Conservation (phyloP, 2,797 vertebrate genomes). For the Poliocrania exsul region DNA sequence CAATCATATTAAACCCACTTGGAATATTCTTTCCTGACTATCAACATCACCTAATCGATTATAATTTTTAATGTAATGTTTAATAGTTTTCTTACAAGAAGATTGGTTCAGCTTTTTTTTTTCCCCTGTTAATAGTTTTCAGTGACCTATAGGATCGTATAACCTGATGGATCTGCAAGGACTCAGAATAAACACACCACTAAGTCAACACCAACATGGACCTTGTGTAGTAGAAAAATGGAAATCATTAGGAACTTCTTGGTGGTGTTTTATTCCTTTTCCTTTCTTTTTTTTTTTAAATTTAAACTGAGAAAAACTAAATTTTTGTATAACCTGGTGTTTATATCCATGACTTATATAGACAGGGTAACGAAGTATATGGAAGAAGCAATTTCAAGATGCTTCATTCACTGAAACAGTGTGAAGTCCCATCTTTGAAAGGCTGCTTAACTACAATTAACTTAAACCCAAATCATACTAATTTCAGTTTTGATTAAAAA, state of each 20-base stretch:
- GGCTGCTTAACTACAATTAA: not conserved
- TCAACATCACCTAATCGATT: not conserved
- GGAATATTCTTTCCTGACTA: not conserved
- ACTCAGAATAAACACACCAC: not conserved
- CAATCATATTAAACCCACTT: not conserved
- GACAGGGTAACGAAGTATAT: not conserved
- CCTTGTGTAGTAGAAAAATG: not conserved
- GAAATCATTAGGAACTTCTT: not conserved
- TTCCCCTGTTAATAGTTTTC: not conserved
- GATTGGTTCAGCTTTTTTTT: not conserved
- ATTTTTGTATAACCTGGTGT: not conserved
- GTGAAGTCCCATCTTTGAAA: not conserved
- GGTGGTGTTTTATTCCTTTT: not conserved
- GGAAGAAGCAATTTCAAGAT: not conserved
- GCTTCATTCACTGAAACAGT: not conserved
- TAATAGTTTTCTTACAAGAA: not conserved
- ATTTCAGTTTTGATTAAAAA: not conserved
- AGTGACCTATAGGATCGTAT: not conserved
- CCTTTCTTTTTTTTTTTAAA: not conserved
- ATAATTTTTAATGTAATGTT: not conserved
- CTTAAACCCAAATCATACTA: not conserved
- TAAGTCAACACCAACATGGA: constrained; percentile 38
- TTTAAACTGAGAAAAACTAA: not conserved
- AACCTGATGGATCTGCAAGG: constrained; percentile 29
- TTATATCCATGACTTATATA: not conserved